phyloP scores from a whole-genome alignment of 2,113 vertebrate species.

The Uria aalge region DNA sequence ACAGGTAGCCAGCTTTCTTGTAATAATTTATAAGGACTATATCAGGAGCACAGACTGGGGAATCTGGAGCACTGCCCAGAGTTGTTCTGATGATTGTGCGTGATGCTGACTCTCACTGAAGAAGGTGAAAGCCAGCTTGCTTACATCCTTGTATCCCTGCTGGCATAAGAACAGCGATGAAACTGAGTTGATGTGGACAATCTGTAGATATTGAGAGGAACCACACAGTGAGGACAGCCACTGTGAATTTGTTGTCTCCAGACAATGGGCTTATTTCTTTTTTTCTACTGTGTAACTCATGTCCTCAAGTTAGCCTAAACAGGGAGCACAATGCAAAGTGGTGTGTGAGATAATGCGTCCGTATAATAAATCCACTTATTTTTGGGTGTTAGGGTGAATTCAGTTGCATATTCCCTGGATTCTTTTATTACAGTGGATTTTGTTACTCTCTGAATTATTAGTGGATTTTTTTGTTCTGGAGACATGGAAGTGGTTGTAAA shows the following conservation, averaged over 20 bases:
- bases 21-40: neutral
- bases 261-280: neutral
- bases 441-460: neutral
- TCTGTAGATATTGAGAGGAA: neutral
- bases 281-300: neutral
- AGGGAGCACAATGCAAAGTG: neutral
- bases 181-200: neutral
- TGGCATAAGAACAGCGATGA: neutral
- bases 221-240: fast-evolving
- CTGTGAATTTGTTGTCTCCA: neutral
- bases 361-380: neutral
- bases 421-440: neutral
- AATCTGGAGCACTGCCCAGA: neutral
- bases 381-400: neutral
- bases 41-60: neutral
- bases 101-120: neutral
- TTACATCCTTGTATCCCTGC: neutral
- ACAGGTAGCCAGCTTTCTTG: neutral
- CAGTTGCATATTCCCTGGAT: neutral
- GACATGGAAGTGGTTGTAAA: neutral
- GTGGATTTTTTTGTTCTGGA: neutral
- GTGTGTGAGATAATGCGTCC: neutral
- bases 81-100: neutral
- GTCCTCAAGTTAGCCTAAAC: neutral
- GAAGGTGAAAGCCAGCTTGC: neutral